These are phyloP conservation scores for Balaeniceps rex DNA, from an alignment of 2,113 vertebrate species.

Conservation along the genomic window DNA sequence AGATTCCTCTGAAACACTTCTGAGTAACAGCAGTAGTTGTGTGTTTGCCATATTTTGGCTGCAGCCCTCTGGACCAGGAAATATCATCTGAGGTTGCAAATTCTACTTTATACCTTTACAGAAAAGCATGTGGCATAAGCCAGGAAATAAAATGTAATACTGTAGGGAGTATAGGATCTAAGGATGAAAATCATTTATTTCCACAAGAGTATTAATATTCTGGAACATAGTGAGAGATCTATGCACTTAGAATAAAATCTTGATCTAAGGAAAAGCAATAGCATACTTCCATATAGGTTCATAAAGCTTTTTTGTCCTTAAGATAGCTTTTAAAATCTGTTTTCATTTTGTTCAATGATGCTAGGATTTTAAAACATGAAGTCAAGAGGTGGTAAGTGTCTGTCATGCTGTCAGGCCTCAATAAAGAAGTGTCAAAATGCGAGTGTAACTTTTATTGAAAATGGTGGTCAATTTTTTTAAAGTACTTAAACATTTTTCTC, in stretches of 20 bases:
- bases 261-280: not conserved
- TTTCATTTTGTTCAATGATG: not conserved
- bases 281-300: not conserved
- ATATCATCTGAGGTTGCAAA: not conserved
- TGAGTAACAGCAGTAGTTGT: not conserved
- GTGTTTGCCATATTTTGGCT: not conserved
- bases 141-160: not conserved
- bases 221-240: not conserved
- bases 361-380: not conserved
- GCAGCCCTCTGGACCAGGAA: not conserved
- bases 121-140: not conserved
- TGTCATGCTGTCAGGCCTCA: not conserved
- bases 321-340: not conserved
- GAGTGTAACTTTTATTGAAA: not conserved
- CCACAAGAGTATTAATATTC: not conserved
- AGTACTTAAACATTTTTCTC: not conserved
- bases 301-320: not conserved
- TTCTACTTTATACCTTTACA: not conserved
- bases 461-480: not conserved
- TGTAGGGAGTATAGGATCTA: not conserved
- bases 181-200: not conserved
- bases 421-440: not conserved
- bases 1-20: not conserved
- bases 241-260: not conserved
- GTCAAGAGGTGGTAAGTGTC: not conserved